Conservation (phyloP, 2,888 invertebrate species). For the Limnephilus marmoratus region DNA sequence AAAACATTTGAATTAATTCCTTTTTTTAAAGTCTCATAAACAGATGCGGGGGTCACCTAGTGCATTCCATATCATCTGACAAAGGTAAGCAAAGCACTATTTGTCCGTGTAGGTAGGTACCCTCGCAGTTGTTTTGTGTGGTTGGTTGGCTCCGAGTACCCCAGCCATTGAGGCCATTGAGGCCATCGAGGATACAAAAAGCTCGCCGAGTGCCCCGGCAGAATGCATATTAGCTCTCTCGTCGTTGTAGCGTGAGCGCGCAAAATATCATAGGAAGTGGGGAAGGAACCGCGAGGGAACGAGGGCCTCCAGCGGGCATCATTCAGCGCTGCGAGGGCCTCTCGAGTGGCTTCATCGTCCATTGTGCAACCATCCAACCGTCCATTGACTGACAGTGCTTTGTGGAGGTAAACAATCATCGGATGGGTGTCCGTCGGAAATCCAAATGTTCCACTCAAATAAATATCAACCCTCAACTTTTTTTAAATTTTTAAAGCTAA, state of each 20-base stretch:
- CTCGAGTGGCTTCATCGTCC: conserved; percentile 21
- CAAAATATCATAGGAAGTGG: conserved; percentile 54
- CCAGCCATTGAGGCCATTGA: background rate
- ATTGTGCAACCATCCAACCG: background rate
- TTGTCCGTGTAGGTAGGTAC: background rate
- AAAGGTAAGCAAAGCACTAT: background rate
- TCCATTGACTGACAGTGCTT: conserved; percentile 37
- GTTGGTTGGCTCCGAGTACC: background rate
- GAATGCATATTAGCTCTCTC: conserved; percentile 52
- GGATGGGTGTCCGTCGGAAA: background rate
- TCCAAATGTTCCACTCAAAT: no score
- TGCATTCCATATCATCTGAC: no score
- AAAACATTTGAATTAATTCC: no score
- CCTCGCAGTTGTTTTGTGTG: conserved; percentile 6
- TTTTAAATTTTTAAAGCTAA: no score
- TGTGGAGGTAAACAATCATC: conserved; percentile 41
- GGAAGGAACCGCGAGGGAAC: background rate
- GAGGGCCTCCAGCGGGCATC: background rate
- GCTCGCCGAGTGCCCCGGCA: background rate
- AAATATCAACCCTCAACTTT: no score
- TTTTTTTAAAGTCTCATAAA: background rate
- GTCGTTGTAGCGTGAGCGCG: conserved; percentile 42
- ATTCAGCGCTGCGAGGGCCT: background rate
- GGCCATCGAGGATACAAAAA: background rate
- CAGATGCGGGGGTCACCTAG: background rate